phyloP scores from a whole-genome alignment of 1,140 invertebrate genomes.

The Lepidurus apus region DNA sequence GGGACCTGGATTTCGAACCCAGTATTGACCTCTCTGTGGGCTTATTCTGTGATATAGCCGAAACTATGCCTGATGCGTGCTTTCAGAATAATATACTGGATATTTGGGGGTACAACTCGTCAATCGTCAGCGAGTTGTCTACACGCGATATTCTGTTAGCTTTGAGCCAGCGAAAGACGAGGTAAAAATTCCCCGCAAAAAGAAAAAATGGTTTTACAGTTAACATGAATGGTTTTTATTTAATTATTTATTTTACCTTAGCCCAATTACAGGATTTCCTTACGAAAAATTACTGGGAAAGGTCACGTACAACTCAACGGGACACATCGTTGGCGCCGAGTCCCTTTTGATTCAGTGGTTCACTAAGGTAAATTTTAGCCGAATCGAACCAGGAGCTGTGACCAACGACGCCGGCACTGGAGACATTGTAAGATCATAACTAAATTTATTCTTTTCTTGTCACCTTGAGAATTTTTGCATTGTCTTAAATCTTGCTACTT shows the following conservation, averaged over 20 bases:
- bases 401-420: conserved; percentile 65
- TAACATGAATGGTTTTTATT: not conserved
- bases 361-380: conserved; percentile 59
- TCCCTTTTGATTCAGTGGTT: conserved; percentile 59
- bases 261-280: conserved; percentile 19
- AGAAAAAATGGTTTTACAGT: conserved; percentile 34
- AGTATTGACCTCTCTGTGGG: conserved; percentile 49
- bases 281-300: conserved; percentile 27
- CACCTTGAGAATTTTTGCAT: not conserved
- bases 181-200: conserved; percentile 39
- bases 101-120: conserved; percentile 59
- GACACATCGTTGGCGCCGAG: conserved; percentile 57
- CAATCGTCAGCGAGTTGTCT: conserved; percentile 51
- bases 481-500: conserved; percentile 36
- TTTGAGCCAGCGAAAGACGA: conserved; percentile 53
- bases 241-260: not conserved
- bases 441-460: not conserved
- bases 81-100: conserved; percentile 60
- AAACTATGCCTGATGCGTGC: conserved; percentile 54
- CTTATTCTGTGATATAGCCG: conserved; percentile 55
- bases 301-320: conserved; percentile 49
- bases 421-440: conserved; percentile 54
- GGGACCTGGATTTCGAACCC: conserved; percentile 45
- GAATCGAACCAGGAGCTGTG: conserved; percentile 56
- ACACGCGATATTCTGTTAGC: conserved; percentile 56